Conservation (phyloP, 1,140 invertebrate species). For the Dendroctonus valens region DNA sequence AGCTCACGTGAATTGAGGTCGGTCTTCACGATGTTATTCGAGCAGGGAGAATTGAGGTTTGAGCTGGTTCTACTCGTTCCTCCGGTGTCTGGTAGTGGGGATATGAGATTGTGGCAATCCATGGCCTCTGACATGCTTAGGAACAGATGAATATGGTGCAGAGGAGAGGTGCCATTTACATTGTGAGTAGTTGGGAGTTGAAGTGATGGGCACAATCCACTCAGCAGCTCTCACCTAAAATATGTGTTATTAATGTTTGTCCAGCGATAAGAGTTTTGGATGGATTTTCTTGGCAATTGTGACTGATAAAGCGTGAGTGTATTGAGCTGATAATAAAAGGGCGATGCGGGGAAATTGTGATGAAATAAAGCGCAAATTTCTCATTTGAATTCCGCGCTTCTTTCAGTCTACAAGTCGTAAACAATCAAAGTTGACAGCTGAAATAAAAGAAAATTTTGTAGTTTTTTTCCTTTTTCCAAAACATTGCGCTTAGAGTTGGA, state of each 20-base stretch:
- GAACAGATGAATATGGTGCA: not conserved
- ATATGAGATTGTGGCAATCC: conserved; percentile 25
- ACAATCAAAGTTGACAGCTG: conserved; percentile 47
- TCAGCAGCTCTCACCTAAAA: too few species aligned
- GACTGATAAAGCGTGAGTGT: too few species aligned
- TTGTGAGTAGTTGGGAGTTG: conserved; percentile 4
- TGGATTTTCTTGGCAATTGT: not conserved
- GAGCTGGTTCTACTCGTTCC: conserved; percentile 21
- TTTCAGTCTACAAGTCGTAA: conserved; percentile 42
- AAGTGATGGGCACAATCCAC: not conserved
- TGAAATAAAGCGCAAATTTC: not conserved
- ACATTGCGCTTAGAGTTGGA: not conserved
- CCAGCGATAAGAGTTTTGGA: not conserved
- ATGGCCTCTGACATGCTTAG: conserved; percentile 26
- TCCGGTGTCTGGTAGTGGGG: conserved; percentile 23
- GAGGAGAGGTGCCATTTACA: conserved; percentile 13
- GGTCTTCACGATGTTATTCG: conserved; percentile 31
- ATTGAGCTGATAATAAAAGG: too few species aligned
- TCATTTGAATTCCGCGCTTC: conserved; percentile 45
- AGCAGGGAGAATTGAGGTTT: conserved; percentile 9
- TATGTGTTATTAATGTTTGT: too few species aligned
- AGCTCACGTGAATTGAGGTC: conserved; percentile 26
- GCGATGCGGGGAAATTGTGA: too few species aligned
- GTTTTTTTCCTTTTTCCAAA: conserved; percentile 12
- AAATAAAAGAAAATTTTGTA: conserved; percentile 28